Evolutionary conservation across 2,113 vertebrate species (phyloP).

Genomic region (Gavia stellata): DNA sequence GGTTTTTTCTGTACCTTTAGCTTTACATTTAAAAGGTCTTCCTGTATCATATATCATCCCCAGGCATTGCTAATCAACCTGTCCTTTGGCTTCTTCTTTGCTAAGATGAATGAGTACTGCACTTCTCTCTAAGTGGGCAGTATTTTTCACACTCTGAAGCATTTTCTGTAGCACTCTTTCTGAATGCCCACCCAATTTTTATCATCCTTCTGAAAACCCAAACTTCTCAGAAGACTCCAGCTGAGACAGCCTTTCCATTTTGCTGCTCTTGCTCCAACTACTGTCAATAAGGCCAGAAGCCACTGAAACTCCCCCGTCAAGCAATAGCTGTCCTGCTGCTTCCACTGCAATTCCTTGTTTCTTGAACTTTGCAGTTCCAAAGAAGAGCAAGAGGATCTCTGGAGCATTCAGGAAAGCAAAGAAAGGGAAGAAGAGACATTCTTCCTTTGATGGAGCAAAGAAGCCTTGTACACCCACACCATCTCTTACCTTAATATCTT

Average conservation of each 20-base stretch:
- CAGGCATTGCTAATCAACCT: background rate
- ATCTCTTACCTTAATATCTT: background rate
- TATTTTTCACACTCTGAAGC: background rate
- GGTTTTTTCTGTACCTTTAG: background rate
- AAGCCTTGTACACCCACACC: background rate
- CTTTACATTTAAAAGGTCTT: background rate
- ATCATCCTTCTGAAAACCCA: background rate
- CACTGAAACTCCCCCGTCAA: background rate
- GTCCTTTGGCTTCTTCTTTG: background rate
- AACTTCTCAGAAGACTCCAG: background rate
- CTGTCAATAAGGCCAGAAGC: constrained; percentile 12
- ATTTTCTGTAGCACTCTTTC: background rate
- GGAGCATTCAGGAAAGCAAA: background rate
- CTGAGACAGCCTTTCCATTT: constrained; percentile 14
- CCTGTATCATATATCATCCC: background rate
- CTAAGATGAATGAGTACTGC: background rate
- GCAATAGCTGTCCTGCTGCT: constrained; percentile 1
- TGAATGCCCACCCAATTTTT: constrained; percentile 14
- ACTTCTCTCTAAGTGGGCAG: background rate
- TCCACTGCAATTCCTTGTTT: background rate
- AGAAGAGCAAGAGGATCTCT: background rate
- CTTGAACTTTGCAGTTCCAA: background rate
- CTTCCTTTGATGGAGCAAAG: background rate
- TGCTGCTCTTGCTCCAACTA: background rate
- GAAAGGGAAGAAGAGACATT: background rate